A percentile compares a stretch with the other conserved stretches of the same genome.
Conservation (phyloP, 2,113 vertebrate genomes). For the Ramphastos sulfuratus region DNA sequence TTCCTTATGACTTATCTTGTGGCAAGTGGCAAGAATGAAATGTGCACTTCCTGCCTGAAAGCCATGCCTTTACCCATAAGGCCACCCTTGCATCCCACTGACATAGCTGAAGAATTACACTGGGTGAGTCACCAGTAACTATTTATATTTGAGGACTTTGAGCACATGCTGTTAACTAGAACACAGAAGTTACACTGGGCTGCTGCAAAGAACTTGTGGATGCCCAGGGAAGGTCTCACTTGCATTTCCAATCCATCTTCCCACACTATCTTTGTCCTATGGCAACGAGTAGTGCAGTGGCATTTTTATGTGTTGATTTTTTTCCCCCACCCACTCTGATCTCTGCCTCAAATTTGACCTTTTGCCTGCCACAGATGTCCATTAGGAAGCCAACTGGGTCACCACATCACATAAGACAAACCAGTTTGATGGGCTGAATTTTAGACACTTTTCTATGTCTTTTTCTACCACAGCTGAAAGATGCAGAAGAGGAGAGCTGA, state of each 20-base stretch:
- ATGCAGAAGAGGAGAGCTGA: not conserved
- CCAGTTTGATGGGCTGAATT: not conserved
- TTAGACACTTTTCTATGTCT: not conserved
- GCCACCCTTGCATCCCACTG: conserved; percentile 36
- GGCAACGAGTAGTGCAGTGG: conserved; percentile 54
- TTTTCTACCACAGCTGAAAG: not conserved
- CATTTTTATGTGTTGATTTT: conserved; percentile 41
- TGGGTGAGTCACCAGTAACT: conserved; percentile 48
- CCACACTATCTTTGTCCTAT: conserved; percentile 68
- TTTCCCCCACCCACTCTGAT: conserved; percentile 38
- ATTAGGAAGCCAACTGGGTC: not conserved
- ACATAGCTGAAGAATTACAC: conserved; percentile 63
- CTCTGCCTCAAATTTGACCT: conserved; percentile 53
- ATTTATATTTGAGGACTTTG: conserved; percentile 26
- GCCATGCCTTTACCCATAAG: conserved; percentile 54
- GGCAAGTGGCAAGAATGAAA: conserved; percentile 50
- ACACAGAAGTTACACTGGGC: conserved; percentile 9
- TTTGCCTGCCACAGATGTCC: conserved; percentile 13
- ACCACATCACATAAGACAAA: not conserved
- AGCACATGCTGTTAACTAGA: conserved; percentile 44
- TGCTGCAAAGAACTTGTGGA: conserved; percentile 14
- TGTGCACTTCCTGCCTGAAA: conserved; percentile 53
- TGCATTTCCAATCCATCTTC: conserved; percentile 50
- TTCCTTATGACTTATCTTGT: conserved; percentile 51
- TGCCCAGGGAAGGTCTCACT: conserved; percentile 50